Percentiles rank a stretch among this genome's conserved stretches.
Evolutionary conservation across 2,888 invertebrate species (phyloP).

Genomic region (Tiliacea aurago): DNA sequence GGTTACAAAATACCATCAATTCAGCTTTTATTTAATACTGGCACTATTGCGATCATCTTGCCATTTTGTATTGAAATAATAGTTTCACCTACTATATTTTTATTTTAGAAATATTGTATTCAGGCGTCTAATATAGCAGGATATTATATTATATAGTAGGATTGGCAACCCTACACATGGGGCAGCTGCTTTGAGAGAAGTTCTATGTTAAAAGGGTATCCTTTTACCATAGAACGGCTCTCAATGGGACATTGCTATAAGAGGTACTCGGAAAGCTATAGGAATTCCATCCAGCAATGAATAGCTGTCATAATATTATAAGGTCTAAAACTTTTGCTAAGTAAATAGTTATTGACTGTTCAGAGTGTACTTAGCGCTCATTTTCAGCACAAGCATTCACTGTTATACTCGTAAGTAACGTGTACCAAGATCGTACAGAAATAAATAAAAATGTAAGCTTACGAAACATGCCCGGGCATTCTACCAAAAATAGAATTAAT

Average conservation of each 20-base stretch:
- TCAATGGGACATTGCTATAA: too few relatives aligned
- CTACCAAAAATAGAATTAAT: slow-evolving; percentile 20
- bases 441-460: slow-evolving; percentile 16
- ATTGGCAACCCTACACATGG: neutral
- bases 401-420: neutral
- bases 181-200: too few relatives aligned
- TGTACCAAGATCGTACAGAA: neutral
- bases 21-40: too few relatives aligned
- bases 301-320: neutral
- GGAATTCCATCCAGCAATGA: too few relatives aligned
- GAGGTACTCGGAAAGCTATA: too few relatives aligned
- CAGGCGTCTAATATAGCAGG: neutral
- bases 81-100: neutral
- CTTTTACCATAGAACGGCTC: too few relatives aligned
- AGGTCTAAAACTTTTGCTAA: neutral
- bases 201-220: too few relatives aligned
- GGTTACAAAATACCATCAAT: too few relatives aligned
- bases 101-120: neutral
- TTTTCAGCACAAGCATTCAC: neutral
- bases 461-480: slow-evolving; percentile 12
- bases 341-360: too few relatives aligned
- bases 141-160: too few relatives aligned
- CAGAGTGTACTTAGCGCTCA: too few relatives aligned
- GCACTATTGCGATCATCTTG: neutral
- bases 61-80: neutral